A percentile compares a stretch with the other conserved stretches of the same genome.
These are phyloP conservation scores for Epinephelus lanceolatus DNA, from an alignment of 2,113 vertebrate genomes.

Conservation along the genomic window DNA sequence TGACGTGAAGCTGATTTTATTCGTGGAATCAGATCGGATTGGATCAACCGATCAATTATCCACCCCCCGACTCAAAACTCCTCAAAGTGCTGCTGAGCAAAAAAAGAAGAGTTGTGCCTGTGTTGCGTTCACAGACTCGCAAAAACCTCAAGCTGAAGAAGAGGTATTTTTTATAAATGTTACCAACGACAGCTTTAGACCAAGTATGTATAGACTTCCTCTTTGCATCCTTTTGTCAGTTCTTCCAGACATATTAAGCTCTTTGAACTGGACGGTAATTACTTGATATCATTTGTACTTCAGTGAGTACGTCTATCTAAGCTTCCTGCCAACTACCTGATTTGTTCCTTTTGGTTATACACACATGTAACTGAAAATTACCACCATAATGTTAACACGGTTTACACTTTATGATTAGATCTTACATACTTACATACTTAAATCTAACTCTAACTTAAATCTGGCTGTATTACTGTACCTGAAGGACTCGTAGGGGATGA, in stretches of 20 bases:
- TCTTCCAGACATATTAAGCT: not conserved
- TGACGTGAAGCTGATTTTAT: too few species aligned
- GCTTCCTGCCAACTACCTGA: not conserved
- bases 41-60: too few species aligned
- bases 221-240: not conserved
- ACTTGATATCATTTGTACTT: not conserved
- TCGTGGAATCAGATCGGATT: too few species aligned
- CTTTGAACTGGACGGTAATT: not conserved
- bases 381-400: not conserved
- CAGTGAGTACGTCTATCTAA: too few species aligned
- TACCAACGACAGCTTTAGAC: too few species aligned
- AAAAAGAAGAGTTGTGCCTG: too few species aligned
- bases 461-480: conserved; percentile 81
- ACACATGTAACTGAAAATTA: not conserved
- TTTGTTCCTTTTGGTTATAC: not conserved
- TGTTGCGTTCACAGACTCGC: too few species aligned
- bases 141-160: too few species aligned
- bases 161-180: too few species aligned
- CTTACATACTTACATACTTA: not conserved
- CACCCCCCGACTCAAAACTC: too few species aligned
- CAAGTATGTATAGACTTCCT: not conserved
- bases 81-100: too few species aligned
- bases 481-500: conserved; percentile 87
- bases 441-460: not conserved
- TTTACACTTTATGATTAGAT: not conserved